These are phyloP conservation scores for Sarcophaga caerulescens DNA, from an alignment of 2,888 invertebrate genomes.

Conservation along the genomic window DNA sequence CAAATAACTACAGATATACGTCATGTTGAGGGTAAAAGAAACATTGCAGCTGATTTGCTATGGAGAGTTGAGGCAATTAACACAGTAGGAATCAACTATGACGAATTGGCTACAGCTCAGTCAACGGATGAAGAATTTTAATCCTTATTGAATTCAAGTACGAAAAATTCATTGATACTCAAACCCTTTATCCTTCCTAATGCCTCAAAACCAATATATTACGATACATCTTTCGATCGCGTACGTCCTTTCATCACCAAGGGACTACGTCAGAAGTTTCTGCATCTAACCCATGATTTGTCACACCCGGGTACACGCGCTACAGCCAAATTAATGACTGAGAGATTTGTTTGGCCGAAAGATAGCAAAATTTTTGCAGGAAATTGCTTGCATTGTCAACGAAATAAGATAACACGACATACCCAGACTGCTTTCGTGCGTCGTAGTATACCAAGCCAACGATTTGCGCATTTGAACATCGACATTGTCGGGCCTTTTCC, in stretches of 20 bases:
- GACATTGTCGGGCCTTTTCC: constrained; percentile 69
- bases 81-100: constrained; percentile 42
- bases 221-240: constrained; percentile 17
- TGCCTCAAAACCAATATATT: constrained; percentile 14
- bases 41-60: constrained; percentile 63
- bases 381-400: constrained; percentile 53
- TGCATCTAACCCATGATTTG: constrained; percentile 61
- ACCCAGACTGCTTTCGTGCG: not conserved
- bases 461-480: constrained; percentile 27
- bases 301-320: constrained; percentile 45
- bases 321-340: constrained; percentile 59
- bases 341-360: constrained; percentile 71
- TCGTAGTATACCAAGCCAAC: constrained; percentile 19
- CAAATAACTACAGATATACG: no score
- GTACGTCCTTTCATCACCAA: constrained; percentile 63
- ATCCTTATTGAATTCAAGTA: not conserved
- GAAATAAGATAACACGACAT: constrained; percentile 36
- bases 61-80: constrained; percentile 62
- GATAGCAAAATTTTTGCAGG: constrained; percentile 61
- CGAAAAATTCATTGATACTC: constrained; percentile 5
- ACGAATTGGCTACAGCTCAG: constrained; percentile 15
- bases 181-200: constrained; percentile 26
- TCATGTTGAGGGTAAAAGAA: no score
- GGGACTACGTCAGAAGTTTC: constrained; percentile 44
- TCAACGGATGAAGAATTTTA: constrained; percentile 28